phyloP scores from a whole-genome alignment of 1,140 invertebrate species.

The Babylonia areolata region DNA sequence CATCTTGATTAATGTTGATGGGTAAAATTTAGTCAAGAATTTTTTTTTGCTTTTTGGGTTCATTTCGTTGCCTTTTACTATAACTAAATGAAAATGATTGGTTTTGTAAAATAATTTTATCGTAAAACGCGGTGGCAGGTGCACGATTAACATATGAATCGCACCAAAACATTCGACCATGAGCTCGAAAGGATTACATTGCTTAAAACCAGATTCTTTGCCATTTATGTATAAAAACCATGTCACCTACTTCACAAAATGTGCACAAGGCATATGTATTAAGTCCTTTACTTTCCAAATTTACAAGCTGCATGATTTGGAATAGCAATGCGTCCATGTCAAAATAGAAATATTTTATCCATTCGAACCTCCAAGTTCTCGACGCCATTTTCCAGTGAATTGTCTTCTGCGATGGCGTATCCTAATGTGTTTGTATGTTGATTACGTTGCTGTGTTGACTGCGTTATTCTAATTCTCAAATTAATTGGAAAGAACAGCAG shows the following conservation, averaged over 20 bases:
- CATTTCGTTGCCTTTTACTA: background rate
- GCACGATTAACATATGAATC: slow-evolving; percentile 47
- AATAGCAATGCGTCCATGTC: background rate
- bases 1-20: background rate
- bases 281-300: background rate
- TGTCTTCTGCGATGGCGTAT: slow-evolving; percentile 32
- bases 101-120: background rate
- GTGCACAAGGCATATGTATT: background rate
- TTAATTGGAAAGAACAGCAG: background rate
- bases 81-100: background rate
- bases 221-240: background rate
- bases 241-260: slow-evolving; percentile 5
- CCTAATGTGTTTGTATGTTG: slow-evolving; percentile 26
- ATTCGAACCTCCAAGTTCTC: slow-evolving; percentile 45
- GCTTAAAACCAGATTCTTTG: background rate
- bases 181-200: background rate
- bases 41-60: background rate
- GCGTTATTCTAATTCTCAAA: background rate
- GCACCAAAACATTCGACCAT: slow-evolving; percentile 41
- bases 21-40: background rate
- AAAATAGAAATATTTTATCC: slow-evolving; percentile 21
- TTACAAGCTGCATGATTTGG: background rate
- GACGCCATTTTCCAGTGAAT: slow-evolving; percentile 56
- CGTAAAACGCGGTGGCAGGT: slow-evolving; percentile 4
- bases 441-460: slow-evolving; percentile 3